Evolutionary conservation across 2,888 invertebrate species (phyloP).

Genomic region (Sarcophaga rosellei): DNA sequence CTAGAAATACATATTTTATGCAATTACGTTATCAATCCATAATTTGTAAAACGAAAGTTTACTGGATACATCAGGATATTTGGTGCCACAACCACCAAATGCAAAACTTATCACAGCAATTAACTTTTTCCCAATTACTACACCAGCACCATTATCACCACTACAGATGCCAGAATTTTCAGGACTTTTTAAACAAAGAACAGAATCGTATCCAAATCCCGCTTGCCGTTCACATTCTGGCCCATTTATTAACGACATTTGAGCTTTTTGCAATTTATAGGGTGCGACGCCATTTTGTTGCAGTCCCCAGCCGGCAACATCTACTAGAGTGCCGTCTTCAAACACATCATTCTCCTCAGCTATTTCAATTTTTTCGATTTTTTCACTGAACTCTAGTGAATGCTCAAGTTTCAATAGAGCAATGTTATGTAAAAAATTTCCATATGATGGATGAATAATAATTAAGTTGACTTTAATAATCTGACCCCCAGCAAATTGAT

Average conservation of each 20-base stretch:
- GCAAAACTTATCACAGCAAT: constrained; percentile 75
- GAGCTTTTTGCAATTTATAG: constrained; percentile 75
- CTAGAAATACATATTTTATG: neutral
- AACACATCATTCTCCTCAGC: constrained; percentile 70
- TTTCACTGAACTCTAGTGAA: constrained; percentile 69
- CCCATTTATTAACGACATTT: constrained; percentile 71
- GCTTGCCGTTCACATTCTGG: constrained; percentile 72
- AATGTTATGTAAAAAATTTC: constrained; percentile 77
- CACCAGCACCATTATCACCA: constrained; percentile 78
- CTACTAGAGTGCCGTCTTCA: constrained; percentile 71
- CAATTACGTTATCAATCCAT: constrained; percentile 74
- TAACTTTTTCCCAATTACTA: constrained; percentile 73
- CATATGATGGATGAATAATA: constrained; percentile 74
- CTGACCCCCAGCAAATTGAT: constrained; percentile 76
- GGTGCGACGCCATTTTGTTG: constrained; percentile 70
- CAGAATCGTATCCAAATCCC: constrained; percentile 74
- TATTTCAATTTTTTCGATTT: constrained; percentile 72
- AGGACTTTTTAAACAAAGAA: constrained; percentile 74
- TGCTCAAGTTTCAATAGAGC: constrained; percentile 73
- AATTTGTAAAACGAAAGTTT: constrained; percentile 73
- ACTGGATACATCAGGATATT: constrained; percentile 76
- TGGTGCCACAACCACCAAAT: constrained; percentile 76
- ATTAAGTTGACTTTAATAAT: constrained; percentile 72
- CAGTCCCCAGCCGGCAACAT: constrained; percentile 78
- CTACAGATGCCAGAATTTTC: constrained; percentile 75